A percentile compares a stretch with the other conserved stretches of the same genome.
phyloP scores from a whole-genome alignment of 2,113 vertebrate species.

The Ceratotherium simum region DNA sequence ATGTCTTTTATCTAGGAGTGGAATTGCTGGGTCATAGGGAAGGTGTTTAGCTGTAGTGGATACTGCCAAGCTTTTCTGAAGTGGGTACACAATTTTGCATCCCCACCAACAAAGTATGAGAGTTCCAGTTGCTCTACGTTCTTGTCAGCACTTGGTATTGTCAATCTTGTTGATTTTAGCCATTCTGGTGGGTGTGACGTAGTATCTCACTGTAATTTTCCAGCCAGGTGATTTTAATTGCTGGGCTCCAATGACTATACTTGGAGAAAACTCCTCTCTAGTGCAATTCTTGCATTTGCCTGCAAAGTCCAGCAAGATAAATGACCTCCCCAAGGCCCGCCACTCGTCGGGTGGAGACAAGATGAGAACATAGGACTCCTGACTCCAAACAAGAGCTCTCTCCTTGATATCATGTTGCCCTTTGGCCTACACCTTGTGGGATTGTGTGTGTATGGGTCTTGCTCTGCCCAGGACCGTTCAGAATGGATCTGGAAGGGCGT shows the following conservation, averaged over 20 bases:
- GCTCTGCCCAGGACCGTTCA: not conserved
- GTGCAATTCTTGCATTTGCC: not conserved
- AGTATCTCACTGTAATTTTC: not conserved
- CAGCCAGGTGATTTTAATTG: not conserved
- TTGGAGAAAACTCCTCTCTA: not conserved
- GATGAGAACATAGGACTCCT: not conserved
- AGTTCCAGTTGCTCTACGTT: not conserved
- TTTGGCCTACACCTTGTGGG: not conserved
- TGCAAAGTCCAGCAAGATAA: not conserved
- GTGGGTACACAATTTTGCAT: not conserved
- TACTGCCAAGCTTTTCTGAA: not conserved
- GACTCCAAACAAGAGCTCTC: not conserved
- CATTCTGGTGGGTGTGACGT: not conserved
- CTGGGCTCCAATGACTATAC: not conserved
- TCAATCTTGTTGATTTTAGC: not conserved
- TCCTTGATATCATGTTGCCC: not conserved
- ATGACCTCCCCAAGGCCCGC: not conserved
- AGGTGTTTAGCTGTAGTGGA: not conserved
- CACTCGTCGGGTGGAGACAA: not conserved
- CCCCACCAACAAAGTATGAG: not conserved
- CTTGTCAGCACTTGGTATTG: not conserved
- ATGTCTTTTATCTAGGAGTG: not conserved
- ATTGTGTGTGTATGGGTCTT: not conserved
- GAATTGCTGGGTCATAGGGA: not conserved
- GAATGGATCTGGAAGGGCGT: not conserved